Base-by-base conservation (phyloP, 2,113 vertebrate genomes). In the Stictonetta naevosa region DNA sequence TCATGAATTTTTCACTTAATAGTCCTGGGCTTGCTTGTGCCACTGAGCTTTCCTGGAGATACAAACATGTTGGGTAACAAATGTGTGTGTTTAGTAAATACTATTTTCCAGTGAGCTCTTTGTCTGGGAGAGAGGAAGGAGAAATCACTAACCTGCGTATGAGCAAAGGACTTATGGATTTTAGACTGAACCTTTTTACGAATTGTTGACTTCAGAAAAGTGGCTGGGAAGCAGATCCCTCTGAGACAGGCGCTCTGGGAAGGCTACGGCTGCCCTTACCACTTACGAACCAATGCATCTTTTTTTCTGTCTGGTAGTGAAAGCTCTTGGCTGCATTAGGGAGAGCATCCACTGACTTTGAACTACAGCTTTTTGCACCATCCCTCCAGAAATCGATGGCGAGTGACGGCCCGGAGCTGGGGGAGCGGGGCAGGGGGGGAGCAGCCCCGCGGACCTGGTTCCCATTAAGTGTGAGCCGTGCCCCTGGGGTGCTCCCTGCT, bases 51-150 rank as follows among this genome's bases (percentile, higher is more conserved):
- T 22, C 31, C 66, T 25, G 42, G 19, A 23, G 62, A 3, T 2
- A 8, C 0, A 20, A 48, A 19, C 1, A 0, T 1, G 5, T 0
- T 7, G 38, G 17, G 63, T 48, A 46, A 66, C 36, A 22, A 29
- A 60, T 0, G 3, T 12, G 28, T 6, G 22, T 33, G 13, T 2
- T 42, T 40, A 10, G 3, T 3, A 64, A 36, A 38, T 33, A 1
- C 40, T n/a, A 0, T 22, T 40, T 85, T 40, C 60, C 38, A 14
- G 33, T 0, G 34, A 78, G n/a, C 44, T 63, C 58, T 18, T 80
- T 55, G n/a, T 34, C 55, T 17, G 6, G 36, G 13, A 34, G 60
- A 59, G 59, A 22, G 31, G 33, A 44, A 55, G 33, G n/a, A 23
- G 69, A 36, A 21, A 50, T 11, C 52, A 31, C 11, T 18, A n/a